Base-by-base conservation (phyloP, 2,113 vertebrate genomes). In the Tragelaphus buxtoni region DNA sequence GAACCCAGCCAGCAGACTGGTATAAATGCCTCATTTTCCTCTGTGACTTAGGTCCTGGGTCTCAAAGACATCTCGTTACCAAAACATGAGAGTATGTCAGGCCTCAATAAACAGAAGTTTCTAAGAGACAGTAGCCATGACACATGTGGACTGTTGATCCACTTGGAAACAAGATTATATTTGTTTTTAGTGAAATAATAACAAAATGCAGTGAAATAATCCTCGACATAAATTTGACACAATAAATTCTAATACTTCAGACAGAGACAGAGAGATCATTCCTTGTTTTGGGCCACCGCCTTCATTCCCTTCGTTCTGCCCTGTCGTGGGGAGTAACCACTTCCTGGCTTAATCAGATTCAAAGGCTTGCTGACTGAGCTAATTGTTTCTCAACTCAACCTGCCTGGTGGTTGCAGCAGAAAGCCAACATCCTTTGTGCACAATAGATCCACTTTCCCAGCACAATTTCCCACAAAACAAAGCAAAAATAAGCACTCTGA, bases 101-200 rank as follows among this genome's bases (percentile, higher is more conserved):
- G 61, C 97, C 98, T 97, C 77, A 69, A 96, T 97, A 98, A 98
- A 98, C 98, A 98, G 83, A 95, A 97, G 97, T 97, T 97, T 98
- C 98, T 98, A 98, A 95, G 99, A 98, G 95, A 99, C 98, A 0
- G 98, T 98, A 98, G 98, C 95, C 98, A 98, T 55, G 98, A 96
- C 82, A 95, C 89, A 85, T 4, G 60, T 26, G 92, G 94, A 93
- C 93, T 98, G 96, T 98, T 98, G 98, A 98, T 97, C 97, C 97
- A 96, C 96, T 98, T 92, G n/a, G 42, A 97, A 96, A 97, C n/a
- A 96, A 95, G 95, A 69, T 84, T 95, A 91, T 96, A 74, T 96
- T 98, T 97, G 80, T 95, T 97, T 91, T 81, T 55, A 53, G n/a
- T 81, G 51, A 81, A 81, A 55, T 55, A 55, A 81, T 92, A 60